Evolutionary conservation across 2,888 invertebrate species (phyloP).

Genomic region (Platycheirus albimanus): DNA sequence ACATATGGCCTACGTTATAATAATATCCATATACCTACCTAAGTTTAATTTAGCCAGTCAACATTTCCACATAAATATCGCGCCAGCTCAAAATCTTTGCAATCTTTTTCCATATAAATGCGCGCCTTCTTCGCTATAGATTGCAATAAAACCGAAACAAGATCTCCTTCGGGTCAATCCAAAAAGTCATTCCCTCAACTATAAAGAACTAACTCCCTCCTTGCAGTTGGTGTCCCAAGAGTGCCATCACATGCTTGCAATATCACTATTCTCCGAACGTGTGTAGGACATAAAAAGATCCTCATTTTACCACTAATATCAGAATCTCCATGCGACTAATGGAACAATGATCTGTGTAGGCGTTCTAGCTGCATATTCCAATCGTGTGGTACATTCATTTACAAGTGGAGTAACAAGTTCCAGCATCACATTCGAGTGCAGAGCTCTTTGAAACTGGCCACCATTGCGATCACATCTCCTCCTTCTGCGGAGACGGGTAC

Average conservation of each 20-base stretch:
- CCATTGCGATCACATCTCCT: background rate
- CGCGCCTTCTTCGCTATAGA: conserved; percentile 1
- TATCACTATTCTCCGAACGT: conserved; percentile 50
- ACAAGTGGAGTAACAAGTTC: conserved; percentile 74
- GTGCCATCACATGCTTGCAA: conserved; percentile 8
- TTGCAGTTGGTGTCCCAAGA: background rate
- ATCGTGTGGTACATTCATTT: conserved; percentile 73
- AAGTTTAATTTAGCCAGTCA: conserved; percentile 11
- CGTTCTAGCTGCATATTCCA: conserved; percentile 67
- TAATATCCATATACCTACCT: conserved; percentile 33
- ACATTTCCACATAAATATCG: conserved; percentile 25
- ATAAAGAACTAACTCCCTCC: background rate
- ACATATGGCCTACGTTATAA: conserved; percentile 38
- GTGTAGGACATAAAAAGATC: conserved; percentile 72
- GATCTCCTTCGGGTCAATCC: conserved; percentile 60
- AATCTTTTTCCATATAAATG: conserved; percentile 33
- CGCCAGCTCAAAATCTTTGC: conserved; percentile 28
- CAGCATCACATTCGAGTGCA: background rate
- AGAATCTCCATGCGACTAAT: conserved; percentile 70
- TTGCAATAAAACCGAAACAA: conserved; percentile 48
- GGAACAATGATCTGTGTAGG: conserved; percentile 74
- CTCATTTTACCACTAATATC: conserved; percentile 67
- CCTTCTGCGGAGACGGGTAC: conserved; percentile 23
- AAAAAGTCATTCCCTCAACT: conserved; percentile 37
- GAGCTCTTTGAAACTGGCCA: conserved; percentile 18